Conservation (phyloP, 1,140 invertebrate genomes). For the Tetramorium parvispinum region DNA sequence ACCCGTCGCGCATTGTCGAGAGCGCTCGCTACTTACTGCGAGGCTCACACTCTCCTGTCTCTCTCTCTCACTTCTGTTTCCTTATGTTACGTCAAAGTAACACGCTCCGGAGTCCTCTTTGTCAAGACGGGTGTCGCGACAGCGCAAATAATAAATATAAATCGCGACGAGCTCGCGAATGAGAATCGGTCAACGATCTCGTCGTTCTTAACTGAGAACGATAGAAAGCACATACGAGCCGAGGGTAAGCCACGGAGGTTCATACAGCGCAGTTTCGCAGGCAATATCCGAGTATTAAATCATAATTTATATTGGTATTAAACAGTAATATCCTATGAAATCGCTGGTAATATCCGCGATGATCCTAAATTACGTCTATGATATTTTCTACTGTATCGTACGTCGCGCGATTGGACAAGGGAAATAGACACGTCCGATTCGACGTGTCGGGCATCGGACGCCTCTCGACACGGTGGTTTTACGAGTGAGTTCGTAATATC, state of each 20-base stretch:
- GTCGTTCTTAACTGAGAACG: background rate
- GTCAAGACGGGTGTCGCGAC: conserved; percentile 33
- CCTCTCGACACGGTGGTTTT: conserved; percentile 28
- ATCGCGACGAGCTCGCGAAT: conserved; percentile 26
- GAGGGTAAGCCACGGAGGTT: background rate
- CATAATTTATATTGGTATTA: conserved; percentile 13
- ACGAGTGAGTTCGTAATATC: conserved; percentile 2
- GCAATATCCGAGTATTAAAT: background rate
- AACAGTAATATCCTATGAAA: conserved; percentile 2
- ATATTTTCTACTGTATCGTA: background rate
- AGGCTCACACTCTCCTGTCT: conserved; percentile 35
- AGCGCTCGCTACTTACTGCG: conserved; percentile 65
- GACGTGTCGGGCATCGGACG: conserved; percentile 27
- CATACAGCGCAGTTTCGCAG: background rate
- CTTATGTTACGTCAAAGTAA: conserved; percentile 53
- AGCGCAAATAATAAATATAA: conserved; percentile 51
- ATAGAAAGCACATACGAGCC: background rate
- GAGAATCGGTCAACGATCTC: conserved; percentile 10
- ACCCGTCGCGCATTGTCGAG: conserved; percentile 80
- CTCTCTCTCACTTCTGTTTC: conserved; percentile 18
- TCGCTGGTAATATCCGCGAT: background rate
- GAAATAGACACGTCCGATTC: conserved; percentile 49
- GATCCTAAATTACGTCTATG: conserved; percentile 15
- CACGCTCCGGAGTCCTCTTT: conserved; percentile 16
- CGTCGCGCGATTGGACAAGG: background rate